Base-by-base conservation (phyloP, 2,797 vertebrate species). In the Labeo calbasu region DNA sequence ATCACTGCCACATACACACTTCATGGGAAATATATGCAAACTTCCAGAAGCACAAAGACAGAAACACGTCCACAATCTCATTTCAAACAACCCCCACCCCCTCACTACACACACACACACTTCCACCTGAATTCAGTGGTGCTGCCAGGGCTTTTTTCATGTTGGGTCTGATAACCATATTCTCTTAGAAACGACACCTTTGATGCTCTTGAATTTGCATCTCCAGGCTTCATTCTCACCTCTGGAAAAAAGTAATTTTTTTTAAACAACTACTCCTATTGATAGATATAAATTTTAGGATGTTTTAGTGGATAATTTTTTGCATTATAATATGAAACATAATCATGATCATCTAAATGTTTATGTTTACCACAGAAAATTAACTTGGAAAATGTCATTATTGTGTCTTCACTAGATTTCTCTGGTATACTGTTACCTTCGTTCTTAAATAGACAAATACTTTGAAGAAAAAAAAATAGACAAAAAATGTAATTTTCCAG, bases 201-300 rank as follows among this genome's bases (percentile, higher is more conserved):
- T 78, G 75, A 79, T 86, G 75, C 12, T 32, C 21, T 82, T 65
- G 66, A 61, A 81, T 81, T 61, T 57, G 63, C 70, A 77, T 86
- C 73, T 61, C 19, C 55, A 72, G 72, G 43, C 51, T 68, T 78
- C 68, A 65, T 77, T 71, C 66, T 78, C 23, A 65, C 77, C 68
- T 72, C 66, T 63, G 7, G 3, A 19, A 1, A 51, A 23, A 28
- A 25, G n/a, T 2, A 21, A 21, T 15, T 72, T 48, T 19, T 66
- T 57, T 81, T 61, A 43, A 43, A 43, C 73, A 12, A 28, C 2
- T 23, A 46, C 36, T 55, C n/a, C 10, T 46, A 25, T 17, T 61
- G 43, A 81, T 50, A 19, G 12, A 21, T 46, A 15, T n/a, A 72
- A 25, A 32, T 61, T 28, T 59, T 1, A 14, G 23, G 14, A 14